Percentiles rank a stretch among this genome's conserved stretches.
Conservation (phyloP, 2,888 invertebrate genomes). For the Chironomus riparius region DNA sequence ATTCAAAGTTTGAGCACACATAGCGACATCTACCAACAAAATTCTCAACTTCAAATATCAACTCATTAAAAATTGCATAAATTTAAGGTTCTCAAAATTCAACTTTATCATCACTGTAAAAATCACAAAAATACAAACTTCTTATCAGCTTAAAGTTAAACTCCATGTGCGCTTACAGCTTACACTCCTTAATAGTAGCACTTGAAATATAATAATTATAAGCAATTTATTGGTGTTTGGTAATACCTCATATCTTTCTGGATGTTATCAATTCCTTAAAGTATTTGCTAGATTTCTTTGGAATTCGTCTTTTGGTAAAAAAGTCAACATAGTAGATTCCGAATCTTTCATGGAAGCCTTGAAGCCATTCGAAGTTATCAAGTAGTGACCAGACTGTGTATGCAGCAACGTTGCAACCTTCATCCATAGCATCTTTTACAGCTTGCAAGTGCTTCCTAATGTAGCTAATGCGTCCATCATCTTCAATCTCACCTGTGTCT, state of each 20-base stretch:
- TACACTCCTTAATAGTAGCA: neutral
- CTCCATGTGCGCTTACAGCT: neutral
- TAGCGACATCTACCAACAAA: too few relatives aligned
- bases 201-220: neutral
- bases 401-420: slow-evolving; percentile 37
- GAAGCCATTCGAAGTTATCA: slow-evolving; percentile 58
- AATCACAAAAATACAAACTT: too few relatives aligned
- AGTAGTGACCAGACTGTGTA: slow-evolving; percentile 55
- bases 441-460: slow-evolving; percentile 44
- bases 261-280: neutral
- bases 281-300: slow-evolving; percentile 50
- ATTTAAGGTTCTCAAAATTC: too few relatives aligned
- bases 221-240: neutral
- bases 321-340: slow-evolving; percentile 63
- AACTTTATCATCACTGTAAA: too few relatives aligned
- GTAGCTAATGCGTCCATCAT: slow-evolving; percentile 39
- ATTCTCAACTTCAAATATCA: too few relatives aligned
- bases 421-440: slow-evolving; percentile 42
- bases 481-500: slow-evolving; percentile 41
- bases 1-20: too few relatives aligned
- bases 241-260: neutral
- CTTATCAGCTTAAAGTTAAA: neutral
- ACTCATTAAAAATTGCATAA: too few relatives aligned
- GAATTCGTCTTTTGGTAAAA: slow-evolving; percentile 48
- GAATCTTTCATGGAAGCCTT: slow-evolving; percentile 52